Percentiles rank a stretch among this genome's conserved stretches.
phyloP scores from a whole-genome alignment of 2,888 invertebrate species.

The Catocala sponsa region DNA sequence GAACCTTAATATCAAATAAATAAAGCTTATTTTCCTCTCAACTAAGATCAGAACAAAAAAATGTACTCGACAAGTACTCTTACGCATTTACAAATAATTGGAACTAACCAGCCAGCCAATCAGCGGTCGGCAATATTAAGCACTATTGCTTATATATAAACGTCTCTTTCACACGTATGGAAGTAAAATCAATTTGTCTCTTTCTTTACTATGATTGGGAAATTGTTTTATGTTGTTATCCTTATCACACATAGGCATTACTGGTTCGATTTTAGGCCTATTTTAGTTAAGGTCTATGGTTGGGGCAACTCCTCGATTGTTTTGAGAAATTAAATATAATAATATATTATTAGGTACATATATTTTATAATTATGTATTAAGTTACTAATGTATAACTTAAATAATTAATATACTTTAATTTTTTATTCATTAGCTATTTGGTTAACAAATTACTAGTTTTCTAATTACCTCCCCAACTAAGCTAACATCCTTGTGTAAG shows the following conservation, averaged over 20 bases:
- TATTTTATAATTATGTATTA: no score
- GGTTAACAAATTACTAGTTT: no score
- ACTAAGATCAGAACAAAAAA: conserved; percentile 39
- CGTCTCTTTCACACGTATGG: conserved; percentile 24
- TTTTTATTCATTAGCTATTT: no score
- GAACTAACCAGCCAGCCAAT: conserved; percentile 47
- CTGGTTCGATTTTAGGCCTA: conserved; percentile 30
- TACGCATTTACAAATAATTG: conserved; percentile 59
- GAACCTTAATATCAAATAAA: rapidly evolving
- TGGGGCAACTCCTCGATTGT: no score
- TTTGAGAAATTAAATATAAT: no score
- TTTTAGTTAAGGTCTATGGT: conserved; percentile 3
- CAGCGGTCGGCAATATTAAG: conserved; percentile 21
- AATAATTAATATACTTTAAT: no score
- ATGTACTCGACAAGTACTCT: conserved; percentile 48
- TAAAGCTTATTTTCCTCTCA: conserved; percentile 24
- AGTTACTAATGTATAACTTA: no score
- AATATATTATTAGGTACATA: no score
- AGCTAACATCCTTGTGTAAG: no score
- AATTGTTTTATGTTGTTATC: conserved; percentile 38
- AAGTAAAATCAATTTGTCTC: conserved; percentile 25
- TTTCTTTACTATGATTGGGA: conserved; percentile 47
- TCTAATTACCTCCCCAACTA: no score
- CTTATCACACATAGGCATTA: conserved; percentile 29
- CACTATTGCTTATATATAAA: conserved; percentile 40